These are phyloP conservation scores for Acarapis woodi DNA, from an alignment of 1,140 invertebrate species.

Conservation along the genomic window DNA sequence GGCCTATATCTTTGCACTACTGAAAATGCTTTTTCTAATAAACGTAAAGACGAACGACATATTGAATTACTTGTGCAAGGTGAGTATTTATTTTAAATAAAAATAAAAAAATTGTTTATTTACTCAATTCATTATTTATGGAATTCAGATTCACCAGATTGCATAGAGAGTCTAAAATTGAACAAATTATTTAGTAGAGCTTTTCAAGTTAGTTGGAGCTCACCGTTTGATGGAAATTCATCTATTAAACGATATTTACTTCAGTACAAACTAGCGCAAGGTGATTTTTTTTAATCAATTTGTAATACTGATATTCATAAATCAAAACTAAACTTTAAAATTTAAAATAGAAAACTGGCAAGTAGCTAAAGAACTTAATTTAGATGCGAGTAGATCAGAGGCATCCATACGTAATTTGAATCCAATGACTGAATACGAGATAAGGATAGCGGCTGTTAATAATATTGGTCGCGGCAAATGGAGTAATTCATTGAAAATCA, in stretches of 20 bases:
- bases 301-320: neutral
- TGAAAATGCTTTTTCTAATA: conserved; percentile 16
- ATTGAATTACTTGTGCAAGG: conserved; percentile 3
- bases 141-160: conserved; percentile 19
- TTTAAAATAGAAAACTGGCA: neutral
- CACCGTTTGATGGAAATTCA: conserved; percentile 22
- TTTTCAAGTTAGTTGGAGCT: conserved; percentile 19
- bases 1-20: conserved; percentile 19
- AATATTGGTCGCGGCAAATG: conserved; percentile 77
- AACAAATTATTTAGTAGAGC: conserved; percentile 16
- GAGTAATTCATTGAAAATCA: conserved; percentile 64
- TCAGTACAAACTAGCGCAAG: conserved; percentile 15
- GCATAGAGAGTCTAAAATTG: conserved; percentile 18
- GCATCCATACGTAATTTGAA: conserved; percentile 21
- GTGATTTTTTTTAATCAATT: conserved; percentile 8
- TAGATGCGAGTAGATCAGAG: conserved; percentile 4
- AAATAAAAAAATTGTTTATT: neutral
- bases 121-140: neutral
- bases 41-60: conserved; percentile 1
- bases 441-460: conserved; percentile 77
- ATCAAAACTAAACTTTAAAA: neutral
- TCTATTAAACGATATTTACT: conserved; percentile 21
- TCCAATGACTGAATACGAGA: conserved; percentile 75
- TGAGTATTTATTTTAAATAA: neutral
- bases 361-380: neutral